Base-by-base conservation (phyloP, 2,113 vertebrate genomes). In the Phrynocephalus versicolor region DNA sequence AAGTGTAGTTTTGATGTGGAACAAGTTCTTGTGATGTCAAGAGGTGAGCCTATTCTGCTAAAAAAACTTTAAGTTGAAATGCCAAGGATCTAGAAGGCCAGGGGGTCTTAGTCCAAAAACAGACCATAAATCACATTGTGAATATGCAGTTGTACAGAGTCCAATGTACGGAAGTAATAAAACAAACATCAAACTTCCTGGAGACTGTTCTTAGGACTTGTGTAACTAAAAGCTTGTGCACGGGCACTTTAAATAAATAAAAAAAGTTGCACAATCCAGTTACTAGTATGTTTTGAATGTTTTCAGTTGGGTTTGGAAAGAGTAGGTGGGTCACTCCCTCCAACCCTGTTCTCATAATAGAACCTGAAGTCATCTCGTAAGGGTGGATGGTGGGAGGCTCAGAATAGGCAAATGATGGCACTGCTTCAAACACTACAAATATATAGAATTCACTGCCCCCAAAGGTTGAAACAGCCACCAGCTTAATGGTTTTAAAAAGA, bases 191-290 rank as follows among this genome's bases (percentile, higher is more conserved):
- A 88, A 78, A 39, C 74, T 58, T 33, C 74, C 73, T 51, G 35
- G 37, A 18, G 0, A 7, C 0, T 39, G 0, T 10, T 30, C 13
- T 19, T 72, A 25, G 69, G 39, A 78, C 71, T 76, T 86, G 82
- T 82, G 73, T 58, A 25, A 78, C 69, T 73, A 37, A 81, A 10
- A 35, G 60, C 30, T 33, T 86, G 37, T 27, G 79, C 78, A 83
- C 71, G 80, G 70, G 64, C 70, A 74, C 41, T 86, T 86, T 65
- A 81, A 86, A 37, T 74, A 81, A 81, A 86, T 37, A 19, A 30
- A 39, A 82, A 30, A 60, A 19, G 23, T 82, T 82, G 55, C 69
- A 82, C 55, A 72, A 41, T 73, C 35, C 23, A 18, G 13, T 72
- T 67, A 37, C 37, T 78, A 27, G 10, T 70, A 41, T 70, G 18